Evolutionary conservation across 1,140 invertebrate genomes (phyloP).

Genomic region (Theocolax elegans): DNA sequence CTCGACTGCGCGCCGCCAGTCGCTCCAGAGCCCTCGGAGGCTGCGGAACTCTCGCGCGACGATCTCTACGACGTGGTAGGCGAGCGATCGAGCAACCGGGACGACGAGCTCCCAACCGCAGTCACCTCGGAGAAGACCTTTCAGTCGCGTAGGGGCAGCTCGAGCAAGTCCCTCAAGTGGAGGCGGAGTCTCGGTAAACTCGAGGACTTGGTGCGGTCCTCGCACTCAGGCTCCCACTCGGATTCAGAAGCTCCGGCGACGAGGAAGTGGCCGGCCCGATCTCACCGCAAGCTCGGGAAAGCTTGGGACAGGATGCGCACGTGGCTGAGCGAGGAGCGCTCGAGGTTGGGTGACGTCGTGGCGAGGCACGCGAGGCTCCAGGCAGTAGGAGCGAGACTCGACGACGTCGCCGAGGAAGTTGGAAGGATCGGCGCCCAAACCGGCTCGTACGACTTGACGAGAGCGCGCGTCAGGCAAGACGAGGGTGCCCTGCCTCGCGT

Average conservation of each 20-base stretch:
- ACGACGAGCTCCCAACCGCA: not conserved
- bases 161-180: constrained; percentile 12
- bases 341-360: constrained; percentile 65
- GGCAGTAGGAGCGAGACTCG: constrained; percentile 55
- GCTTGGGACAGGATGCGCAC: constrained; percentile 68
- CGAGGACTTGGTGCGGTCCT: constrained; percentile 5
- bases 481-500: constrained; percentile 52
- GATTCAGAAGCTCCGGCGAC: constrained; percentile 46
- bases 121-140: not conserved
- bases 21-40: not conserved
- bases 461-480: constrained; percentile 43
- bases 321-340: constrained; percentile 68
- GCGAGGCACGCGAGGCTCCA: constrained; percentile 66
- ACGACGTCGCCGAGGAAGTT: constrained; percentile 20
- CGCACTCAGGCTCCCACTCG: constrained; percentile 36
- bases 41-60: not conserved
- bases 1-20: not conserved
- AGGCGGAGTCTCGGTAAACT: constrained; percentile 11
- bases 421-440: constrained; percentile 3
- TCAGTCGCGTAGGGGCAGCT: constrained; percentile 34
- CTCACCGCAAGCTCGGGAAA: constrained; percentile 55
- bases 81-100: not conserved
- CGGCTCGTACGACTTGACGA: constrained; percentile 60
- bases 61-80: constrained; percentile 16
- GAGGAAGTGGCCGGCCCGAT: constrained; percentile 3